These are phyloP conservation scores for Apoda limacodes DNA, from an alignment of 2,888 invertebrate genomes.

Conservation along the genomic window DNA sequence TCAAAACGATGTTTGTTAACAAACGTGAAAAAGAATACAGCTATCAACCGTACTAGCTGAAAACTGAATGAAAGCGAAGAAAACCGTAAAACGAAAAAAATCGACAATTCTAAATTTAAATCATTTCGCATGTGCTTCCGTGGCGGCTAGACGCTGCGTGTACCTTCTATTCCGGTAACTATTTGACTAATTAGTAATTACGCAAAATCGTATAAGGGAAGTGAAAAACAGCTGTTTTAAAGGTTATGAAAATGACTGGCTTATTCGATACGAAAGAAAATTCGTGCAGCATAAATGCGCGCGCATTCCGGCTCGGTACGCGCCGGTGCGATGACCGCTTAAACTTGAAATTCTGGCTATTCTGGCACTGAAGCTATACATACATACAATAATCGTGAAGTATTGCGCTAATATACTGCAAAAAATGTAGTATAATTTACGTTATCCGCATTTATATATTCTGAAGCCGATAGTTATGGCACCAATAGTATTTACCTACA, in stretches of 20 bases:
- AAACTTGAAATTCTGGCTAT: too few relatives aligned
- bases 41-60: slow-evolving; percentile 36
- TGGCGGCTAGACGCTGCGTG: slow-evolving; percentile 36
- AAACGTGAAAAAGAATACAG: slow-evolving; percentile 34
- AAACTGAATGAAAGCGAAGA: slow-evolving; percentile 60
- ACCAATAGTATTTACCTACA: too few relatives aligned
- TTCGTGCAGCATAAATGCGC: slow-evolving; percentile 47
- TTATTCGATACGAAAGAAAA: slow-evolving; percentile 48
- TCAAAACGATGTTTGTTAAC: too few relatives aligned
- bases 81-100: slow-evolving; percentile 50
- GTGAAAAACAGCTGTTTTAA: slow-evolving; percentile 56
- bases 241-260: slow-evolving; percentile 61
- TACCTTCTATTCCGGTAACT: slow-evolving; percentile 26
- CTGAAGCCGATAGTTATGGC: too few relatives aligned
- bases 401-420: too few relatives aligned
- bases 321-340: slow-evolving; percentile 25
- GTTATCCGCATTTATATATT: too few relatives aligned
- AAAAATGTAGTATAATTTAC: too few relatives aligned
- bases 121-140: slow-evolving; percentile 51
- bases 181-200: slow-evolving; percentile 29
- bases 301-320: slow-evolving; percentile 41
- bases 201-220: slow-evolving; percentile 25
- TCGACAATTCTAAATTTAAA: slow-evolving; percentile 53
- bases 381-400: too few relatives aligned
- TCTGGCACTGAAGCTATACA: too few relatives aligned